Evolutionary conservation across 2,888 invertebrate species (phyloP).

Genomic region (Papilio protenor): DNA sequence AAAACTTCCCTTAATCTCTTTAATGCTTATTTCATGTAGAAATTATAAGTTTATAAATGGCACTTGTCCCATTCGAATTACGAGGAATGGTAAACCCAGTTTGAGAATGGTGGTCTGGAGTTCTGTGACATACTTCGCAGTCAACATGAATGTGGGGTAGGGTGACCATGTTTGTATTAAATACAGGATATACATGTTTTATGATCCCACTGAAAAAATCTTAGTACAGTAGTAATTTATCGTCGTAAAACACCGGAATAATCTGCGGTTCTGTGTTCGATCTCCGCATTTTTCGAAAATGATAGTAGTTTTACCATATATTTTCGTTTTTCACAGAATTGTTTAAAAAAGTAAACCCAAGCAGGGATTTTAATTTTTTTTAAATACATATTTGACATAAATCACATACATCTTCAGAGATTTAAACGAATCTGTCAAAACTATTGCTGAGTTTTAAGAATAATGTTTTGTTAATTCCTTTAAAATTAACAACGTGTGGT

Average conservation of each 20-base stretch:
- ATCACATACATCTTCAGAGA: no score
- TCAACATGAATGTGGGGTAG: neutral
- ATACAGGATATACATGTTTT: neutral
- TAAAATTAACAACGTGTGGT: neutral
- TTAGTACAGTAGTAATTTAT: neutral
- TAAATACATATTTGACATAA: neutral
- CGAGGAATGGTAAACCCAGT: conserved; percentile 24
- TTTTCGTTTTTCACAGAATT: no score
- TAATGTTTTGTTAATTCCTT: neutral
- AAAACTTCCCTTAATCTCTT: neutral
- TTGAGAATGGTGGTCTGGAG: conserved; percentile 26
- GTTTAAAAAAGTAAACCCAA: neutral
- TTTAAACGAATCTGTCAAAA: neutral
- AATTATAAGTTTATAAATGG: conserved; percentile 18
- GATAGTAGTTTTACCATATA: no score
- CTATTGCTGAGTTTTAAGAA: no score
- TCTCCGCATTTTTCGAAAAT: no score
- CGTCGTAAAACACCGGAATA: neutral
- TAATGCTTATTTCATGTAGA: neutral
- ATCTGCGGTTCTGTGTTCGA: neutral
- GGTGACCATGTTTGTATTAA: conserved; percentile 16
- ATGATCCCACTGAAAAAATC: neutral
- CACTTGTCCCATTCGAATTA: conserved; percentile 32
- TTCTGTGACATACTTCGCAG: conserved; percentile 25
- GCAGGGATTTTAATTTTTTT: neutral